A percentile compares a stretch with the other conserved stretches of the same genome.
phyloP scores from a whole-genome alignment of 2,888 invertebrate species.

The Conus canariensis region DNA sequence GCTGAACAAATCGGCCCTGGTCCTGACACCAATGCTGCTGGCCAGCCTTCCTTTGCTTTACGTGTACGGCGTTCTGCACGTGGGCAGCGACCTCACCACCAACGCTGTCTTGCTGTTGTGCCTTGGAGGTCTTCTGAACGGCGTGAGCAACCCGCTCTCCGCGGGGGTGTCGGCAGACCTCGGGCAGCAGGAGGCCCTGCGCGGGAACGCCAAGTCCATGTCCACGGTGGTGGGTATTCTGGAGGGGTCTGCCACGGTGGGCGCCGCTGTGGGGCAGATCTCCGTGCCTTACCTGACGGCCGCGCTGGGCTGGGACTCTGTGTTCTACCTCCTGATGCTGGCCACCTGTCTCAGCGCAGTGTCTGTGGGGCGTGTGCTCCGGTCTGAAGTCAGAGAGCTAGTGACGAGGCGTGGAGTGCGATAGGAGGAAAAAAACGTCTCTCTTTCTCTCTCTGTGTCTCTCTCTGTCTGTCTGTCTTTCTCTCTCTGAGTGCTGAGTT shows the following conservation, averaged over 20 bases:
- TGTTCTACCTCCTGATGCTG: constrained; percentile 79
- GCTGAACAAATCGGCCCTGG: constrained; percentile 68
- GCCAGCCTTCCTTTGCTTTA: constrained; percentile 72
- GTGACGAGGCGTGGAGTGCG: neutral
- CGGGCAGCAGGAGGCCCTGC: constrained; percentile 55
- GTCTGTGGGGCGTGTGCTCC: neutral
- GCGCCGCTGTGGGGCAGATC: constrained; percentile 80
- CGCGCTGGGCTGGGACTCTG: constrained; percentile 77
- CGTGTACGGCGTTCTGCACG: constrained; percentile 73
- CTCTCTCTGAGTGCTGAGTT: neutral
- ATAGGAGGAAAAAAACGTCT: neutral
- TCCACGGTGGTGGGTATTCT: constrained; percentile 80
- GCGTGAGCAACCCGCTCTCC: constrained; percentile 78
- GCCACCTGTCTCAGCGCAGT: constrained; percentile 63
- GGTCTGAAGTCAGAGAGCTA: neutral
- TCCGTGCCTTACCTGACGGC: constrained; percentile 78
- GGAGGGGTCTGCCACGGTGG: constrained; percentile 81
- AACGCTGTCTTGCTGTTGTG: constrained; percentile 79
- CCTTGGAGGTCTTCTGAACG: constrained; percentile 49
- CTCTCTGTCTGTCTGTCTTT: neutral
- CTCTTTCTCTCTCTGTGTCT: neutral
- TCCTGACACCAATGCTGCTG: constrained; percentile 73
- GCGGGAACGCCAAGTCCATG: constrained; percentile 66
- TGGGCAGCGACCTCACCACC: constrained; percentile 70
- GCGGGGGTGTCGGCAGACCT: constrained; percentile 81